Percentiles rank a stretch among this genome's conserved stretches.
phyloP scores from a whole-genome alignment of 2,113 vertebrate genomes.

The Carassius gibelio region DNA sequence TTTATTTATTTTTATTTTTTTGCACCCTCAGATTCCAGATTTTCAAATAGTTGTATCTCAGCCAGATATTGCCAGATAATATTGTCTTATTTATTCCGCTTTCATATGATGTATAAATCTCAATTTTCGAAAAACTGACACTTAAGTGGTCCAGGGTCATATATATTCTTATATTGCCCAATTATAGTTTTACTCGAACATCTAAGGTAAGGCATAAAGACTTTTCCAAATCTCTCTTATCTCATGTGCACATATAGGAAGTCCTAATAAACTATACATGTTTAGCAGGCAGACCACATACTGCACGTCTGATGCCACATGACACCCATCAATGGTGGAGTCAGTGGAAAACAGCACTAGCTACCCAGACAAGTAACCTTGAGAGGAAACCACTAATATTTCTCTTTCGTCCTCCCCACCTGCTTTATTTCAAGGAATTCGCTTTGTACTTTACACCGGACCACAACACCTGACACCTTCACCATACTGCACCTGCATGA shows the following conservation, averaged over 20 bases:
- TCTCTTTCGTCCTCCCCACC: neutral
- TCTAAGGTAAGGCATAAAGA: too few relatives aligned
- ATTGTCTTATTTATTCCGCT: too few relatives aligned
- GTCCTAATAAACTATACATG: neutral
- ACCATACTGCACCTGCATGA: neutral
- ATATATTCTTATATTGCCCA: neutral
- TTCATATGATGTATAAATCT: too few relatives aligned
- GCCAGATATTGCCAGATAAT: too few relatives aligned
- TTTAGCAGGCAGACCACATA: neutral
- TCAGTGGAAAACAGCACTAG: neutral
- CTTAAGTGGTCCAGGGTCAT: too few relatives aligned
- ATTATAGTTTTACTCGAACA: neutral
- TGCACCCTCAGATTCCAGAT: too few relatives aligned
- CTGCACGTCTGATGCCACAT: neutral
- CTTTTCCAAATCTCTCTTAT: too few relatives aligned
- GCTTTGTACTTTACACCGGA: neutral
- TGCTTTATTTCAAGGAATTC: neutral
- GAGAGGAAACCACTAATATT: constrained; percentile 40
- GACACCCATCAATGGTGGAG: neutral
- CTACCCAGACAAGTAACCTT: constrained; percentile 53
- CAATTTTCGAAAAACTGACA: too few relatives aligned
- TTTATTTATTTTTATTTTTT: too few relatives aligned
- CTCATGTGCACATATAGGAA: neutral
- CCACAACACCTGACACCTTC: neutral
- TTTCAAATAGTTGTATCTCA: too few relatives aligned